Evolutionary conservation across 2,113 vertebrate genomes (phyloP).

Genomic region (Semicossyphus pulcher): DNA sequence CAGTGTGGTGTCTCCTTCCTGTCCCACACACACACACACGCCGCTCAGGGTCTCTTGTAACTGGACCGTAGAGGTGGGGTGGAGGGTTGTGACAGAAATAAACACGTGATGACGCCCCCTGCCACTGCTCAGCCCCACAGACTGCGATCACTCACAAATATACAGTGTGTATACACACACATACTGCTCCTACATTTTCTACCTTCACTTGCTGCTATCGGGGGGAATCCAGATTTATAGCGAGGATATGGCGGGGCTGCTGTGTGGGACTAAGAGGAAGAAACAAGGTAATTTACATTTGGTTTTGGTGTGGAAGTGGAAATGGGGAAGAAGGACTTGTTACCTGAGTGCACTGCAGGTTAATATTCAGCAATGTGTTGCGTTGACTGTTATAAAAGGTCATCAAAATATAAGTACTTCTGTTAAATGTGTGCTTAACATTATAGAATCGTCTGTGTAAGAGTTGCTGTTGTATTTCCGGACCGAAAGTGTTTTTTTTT

Average conservation of each 20-base stretch:
- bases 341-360: conserved; percentile 31
- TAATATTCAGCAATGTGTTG: conserved; percentile 7
- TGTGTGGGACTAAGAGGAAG: conserved; percentile 88
- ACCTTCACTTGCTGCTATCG: background rate
- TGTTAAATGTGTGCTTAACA: background rate
- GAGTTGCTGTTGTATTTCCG: background rate
- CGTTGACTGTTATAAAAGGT: background rate
- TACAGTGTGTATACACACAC: conserved; percentile 16
- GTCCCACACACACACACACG: conserved; percentile 6
- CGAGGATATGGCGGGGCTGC: conserved; percentile 85
- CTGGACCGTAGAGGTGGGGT: conserved; percentile 78
- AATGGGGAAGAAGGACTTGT: conserved; percentile 55
- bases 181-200: conserved; percentile 17
- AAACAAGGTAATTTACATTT: conserved; percentile 85
- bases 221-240: conserved; percentile 35
- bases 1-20: conserved; percentile 17
- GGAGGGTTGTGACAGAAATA: conserved; percentile 85
- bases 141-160: conserved; percentile 53
- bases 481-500: background rate
- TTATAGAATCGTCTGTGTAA: background rate
- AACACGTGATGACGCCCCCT: conserved; percentile 77
- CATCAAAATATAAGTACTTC: conserved; percentile 1
- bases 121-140: conserved; percentile 67
- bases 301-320: conserved; percentile 23
- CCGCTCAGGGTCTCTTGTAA: conserved; percentile 70